Evolutionary conservation across 2,888 invertebrate genomes (phyloP).

Genomic region (Erebia epiphron): DNA sequence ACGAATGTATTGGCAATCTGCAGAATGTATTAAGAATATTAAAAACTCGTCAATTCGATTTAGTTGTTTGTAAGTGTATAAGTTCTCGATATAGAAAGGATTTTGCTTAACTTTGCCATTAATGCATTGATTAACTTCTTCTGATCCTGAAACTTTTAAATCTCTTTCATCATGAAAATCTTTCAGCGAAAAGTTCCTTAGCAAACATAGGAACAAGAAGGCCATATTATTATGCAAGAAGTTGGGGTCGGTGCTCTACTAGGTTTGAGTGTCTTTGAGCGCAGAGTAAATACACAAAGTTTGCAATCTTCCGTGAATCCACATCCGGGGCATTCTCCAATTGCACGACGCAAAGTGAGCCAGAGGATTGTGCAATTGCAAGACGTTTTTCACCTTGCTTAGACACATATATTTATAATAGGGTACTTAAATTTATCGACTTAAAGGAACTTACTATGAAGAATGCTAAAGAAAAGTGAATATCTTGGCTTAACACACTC

Average conservation of each 20-base stretch:
- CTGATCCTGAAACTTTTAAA: neutral
- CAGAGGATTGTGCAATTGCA: slow-evolving; percentile 30
- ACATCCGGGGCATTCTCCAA: slow-evolving; percentile 35
- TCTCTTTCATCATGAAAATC: neutral
- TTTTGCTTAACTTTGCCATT: neutral
- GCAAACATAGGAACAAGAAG: slow-evolving; percentile 3
- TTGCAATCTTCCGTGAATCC: slow-evolving; percentile 33
- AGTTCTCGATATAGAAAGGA: neutral
- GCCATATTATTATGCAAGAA: slow-evolving; percentile 18
- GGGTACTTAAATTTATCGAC: no score
- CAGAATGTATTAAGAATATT: no score
- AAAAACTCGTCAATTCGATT: no score
- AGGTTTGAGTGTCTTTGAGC: slow-evolving; percentile 27
- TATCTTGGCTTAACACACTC: no score
- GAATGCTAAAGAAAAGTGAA: no score
- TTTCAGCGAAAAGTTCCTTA: neutral
- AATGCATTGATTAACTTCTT: neutral
- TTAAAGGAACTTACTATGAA: no score
- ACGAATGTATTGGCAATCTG: no score
- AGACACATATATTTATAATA: no score
- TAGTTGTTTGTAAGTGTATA: no score
- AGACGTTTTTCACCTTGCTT: no score
- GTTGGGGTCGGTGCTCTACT: slow-evolving; percentile 17
- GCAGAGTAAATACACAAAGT: slow-evolving; percentile 27
- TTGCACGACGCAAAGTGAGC: slow-evolving; percentile 25